phyloP scores from a whole-genome alignment of 2,113 vertebrate genomes.

The Amazona vittata region DNA sequence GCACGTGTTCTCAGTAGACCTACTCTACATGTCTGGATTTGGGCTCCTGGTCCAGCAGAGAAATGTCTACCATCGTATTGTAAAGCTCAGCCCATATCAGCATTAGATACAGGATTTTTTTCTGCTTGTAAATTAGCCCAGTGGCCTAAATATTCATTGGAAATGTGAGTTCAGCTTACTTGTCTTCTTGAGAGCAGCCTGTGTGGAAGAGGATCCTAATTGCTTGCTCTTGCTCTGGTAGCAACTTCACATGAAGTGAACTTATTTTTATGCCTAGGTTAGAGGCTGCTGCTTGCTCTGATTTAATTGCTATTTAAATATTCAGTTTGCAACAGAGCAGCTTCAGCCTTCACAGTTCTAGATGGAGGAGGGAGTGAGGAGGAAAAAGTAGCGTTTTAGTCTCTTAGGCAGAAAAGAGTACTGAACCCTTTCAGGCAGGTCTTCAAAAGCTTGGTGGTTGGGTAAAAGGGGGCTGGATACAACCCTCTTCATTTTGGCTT shows the following conservation, averaged over 20 bases:
- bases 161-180: not conserved
- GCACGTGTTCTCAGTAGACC: not conserved
- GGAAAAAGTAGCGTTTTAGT: not conserved
- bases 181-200: not conserved
- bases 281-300: not conserved
- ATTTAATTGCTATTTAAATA: not conserved
- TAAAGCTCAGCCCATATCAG: not conserved
- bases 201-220: not conserved
- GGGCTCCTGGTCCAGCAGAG: not conserved
- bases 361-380: not conserved
- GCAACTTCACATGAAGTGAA: not conserved
- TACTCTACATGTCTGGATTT: not conserved
- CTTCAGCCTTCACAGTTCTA: not conserved
- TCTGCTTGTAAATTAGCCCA: not conserved
- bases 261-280: not conserved
- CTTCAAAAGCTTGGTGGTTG: not conserved
- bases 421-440: not conserved
- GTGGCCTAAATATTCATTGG: not conserved
- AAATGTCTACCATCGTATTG: not conserved
- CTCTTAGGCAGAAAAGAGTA: not conserved
- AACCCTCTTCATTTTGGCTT: not conserved
- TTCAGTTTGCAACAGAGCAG: not conserved
- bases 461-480: not conserved
- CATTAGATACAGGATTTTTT: not conserved
- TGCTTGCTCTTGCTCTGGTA: not conserved